A percentile compares a stretch with the other conserved stretches of the same genome.
Evolutionary conservation across 2,113 vertebrate species (phyloP).

Genomic region (Brachyhypopomus gauderio): DNA sequence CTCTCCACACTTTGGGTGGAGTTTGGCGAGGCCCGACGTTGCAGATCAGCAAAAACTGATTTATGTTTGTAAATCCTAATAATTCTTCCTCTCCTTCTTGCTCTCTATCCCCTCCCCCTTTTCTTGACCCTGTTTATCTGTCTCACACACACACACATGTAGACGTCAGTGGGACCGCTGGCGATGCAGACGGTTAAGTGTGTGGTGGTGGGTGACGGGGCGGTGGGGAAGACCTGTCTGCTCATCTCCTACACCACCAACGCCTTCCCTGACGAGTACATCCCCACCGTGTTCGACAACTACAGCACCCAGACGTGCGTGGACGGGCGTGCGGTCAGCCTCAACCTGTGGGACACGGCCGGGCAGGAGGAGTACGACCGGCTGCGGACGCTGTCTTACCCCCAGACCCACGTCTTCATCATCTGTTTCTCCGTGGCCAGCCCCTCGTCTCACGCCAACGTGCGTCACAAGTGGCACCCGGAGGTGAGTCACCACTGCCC

Average conservation of each 20-base stretch:
- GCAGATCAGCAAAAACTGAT: too few relatives aligned
- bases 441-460: conserved; percentile 80
- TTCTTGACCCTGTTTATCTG: neutral
- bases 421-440: conserved; percentile 84
- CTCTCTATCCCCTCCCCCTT: neutral
- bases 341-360: conserved; percentile 84
- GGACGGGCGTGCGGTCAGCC: conserved; percentile 78
- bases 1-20: too few relatives aligned
- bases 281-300: conserved; percentile 84
- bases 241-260: conserved; percentile 84
- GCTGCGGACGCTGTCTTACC: conserved; percentile 79
- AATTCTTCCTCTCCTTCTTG: neutral
- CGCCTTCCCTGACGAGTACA: conserved; percentile 83
- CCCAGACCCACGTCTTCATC: conserved; percentile 80
- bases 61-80: too few relatives aligned
- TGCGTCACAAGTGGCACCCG: conserved; percentile 83
- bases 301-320: conserved; percentile 82
- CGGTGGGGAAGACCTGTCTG: conserved; percentile 83
- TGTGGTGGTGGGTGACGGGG: conserved; percentile 82
- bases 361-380: conserved; percentile 83
- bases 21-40: too few relatives aligned
- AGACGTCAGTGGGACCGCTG: neutral
- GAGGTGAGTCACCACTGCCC: conserved; percentile 83
- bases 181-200: conserved; percentile 83
- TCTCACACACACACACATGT: neutral